These are phyloP conservation scores for Phoenicopterus ruber DNA, from an alignment of 2,113 vertebrate species.

Conservation along the genomic window DNA sequence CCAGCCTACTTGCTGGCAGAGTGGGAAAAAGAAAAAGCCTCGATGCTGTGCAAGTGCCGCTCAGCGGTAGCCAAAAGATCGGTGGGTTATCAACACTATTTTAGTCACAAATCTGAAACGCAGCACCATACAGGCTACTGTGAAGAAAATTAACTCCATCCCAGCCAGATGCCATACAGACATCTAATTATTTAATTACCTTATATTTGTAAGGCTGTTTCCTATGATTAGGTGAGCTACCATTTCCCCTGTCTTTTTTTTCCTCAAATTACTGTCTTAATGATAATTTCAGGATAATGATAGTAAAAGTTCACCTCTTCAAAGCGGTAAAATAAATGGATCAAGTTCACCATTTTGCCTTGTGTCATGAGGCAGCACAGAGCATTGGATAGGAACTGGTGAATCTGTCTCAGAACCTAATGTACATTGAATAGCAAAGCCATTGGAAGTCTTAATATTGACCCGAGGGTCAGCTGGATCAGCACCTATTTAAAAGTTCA, in stretches of 20 bases:
- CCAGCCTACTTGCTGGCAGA: background rate
- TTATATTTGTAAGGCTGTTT: background rate
- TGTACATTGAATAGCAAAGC: background rate
- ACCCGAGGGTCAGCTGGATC: background rate
- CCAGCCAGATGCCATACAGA: background rate
- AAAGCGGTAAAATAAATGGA: background rate
- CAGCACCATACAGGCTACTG: accelerated
- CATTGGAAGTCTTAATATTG: background rate
- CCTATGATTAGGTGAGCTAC: background rate
- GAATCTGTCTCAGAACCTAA: background rate
- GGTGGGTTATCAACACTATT: background rate
- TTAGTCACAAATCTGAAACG: background rate
- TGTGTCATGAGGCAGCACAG: background rate
- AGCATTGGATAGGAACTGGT: background rate
- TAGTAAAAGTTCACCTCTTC: background rate
- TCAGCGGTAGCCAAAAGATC: background rate
- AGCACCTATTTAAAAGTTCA: background rate
- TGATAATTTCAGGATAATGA: background rate
- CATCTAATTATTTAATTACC: conserved; percentile 9
- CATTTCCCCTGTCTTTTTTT: background rate
- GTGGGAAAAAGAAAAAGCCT: background rate
- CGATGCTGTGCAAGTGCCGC: accelerated
- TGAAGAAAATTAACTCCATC: background rate
- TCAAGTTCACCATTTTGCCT: background rate
- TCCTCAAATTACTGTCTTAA: background rate